phyloP scores from a whole-genome alignment of 2,888 invertebrate species.

The Notodonta dromedarius region DNA sequence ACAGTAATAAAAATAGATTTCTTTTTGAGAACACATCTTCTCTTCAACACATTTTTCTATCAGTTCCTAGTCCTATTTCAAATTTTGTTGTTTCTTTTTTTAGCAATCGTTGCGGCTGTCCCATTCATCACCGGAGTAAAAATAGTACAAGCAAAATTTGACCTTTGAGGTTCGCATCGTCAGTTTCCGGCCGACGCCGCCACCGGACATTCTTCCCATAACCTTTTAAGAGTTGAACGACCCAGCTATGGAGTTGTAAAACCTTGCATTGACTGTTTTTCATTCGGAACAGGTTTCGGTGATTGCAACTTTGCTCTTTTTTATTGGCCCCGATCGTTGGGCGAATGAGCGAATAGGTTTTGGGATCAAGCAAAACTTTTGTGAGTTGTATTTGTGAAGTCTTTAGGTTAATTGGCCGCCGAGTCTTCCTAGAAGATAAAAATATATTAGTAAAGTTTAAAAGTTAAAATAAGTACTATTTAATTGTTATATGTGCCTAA shows the following conservation, averaged over 20 bases:
- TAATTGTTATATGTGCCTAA: no score
- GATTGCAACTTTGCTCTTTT: constrained; percentile 22
- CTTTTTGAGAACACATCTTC: no score
- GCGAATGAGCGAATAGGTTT: neutral
- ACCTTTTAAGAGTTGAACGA: constrained; percentile 33
- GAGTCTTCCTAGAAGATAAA: no score
- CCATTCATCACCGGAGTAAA: neutral
- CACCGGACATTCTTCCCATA: constrained; percentile 58
- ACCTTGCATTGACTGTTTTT: constrained; percentile 16
- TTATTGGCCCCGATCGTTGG: neutral
- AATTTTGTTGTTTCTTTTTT: no score
- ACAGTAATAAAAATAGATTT: no score
- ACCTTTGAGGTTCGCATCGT: constrained; percentile 36
- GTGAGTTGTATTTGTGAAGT: no score
- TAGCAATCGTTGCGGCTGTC: neutral
- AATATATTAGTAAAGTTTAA: no score
- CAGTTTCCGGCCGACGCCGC: constrained; percentile 36
- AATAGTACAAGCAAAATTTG: constrained; percentile 21
- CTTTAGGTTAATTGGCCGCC: no score
- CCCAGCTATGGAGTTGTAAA: constrained; percentile 23
- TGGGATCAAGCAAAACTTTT: neutral
- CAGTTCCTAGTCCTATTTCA: no score
- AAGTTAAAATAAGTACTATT: no score
- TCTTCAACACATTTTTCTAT: no score
- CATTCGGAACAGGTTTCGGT: constrained; percentile 25